Evolutionary conservation across 2,797 vertebrate species (phyloP), one percentile per base, ranked within the genome.

Genomic region (Necrosyrtes monachus): DNA sequence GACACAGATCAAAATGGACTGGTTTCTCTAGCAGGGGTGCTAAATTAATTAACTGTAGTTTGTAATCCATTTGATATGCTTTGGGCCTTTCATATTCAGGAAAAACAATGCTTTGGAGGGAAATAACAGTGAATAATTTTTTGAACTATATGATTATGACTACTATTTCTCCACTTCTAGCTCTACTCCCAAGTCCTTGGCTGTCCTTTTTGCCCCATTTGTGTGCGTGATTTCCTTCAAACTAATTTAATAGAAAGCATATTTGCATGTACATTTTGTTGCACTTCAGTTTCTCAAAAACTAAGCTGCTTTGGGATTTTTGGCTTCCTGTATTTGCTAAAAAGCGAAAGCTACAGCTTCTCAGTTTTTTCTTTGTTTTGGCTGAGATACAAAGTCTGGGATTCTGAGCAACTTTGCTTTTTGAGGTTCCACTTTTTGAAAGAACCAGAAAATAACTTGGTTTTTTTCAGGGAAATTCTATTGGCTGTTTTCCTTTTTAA

Each of bases 41-140:
- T 94, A 88, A 90, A 85, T 88, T 88, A 77, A 91, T 90, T 87
- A 89, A 76, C 43, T 62, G 30, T 12, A 30, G 39, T 68, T 94
- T 54, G 14, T 33, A 78, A 86, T 48, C 62, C 13, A 64, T 81
- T 69, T 90, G 4, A 35, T 65, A 41, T 25, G 56, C 31, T 75
- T 69, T 86, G 43, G 39, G 39, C 22, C 45, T 73, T 85, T 72
- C 37, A 43, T n/a, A 14, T 48, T 76, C 70, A 82, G 48, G 33
- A 90, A 86, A 92, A 92, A 19, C 43, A 94, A 18, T 5, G 41
- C 23, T 88, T 88, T 69, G 69, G 62, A 88, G 41, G 28, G 33
- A 83, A 88, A 81, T 56, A 74, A 13, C 18, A 27, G 45, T 54
- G 88, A 91, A 85, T 46, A 64, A 43, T 46, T 62, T 59, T 83